Base-by-base conservation (phyloP, 1,140 invertebrate species). In the Bombus impatiens region DNA sequence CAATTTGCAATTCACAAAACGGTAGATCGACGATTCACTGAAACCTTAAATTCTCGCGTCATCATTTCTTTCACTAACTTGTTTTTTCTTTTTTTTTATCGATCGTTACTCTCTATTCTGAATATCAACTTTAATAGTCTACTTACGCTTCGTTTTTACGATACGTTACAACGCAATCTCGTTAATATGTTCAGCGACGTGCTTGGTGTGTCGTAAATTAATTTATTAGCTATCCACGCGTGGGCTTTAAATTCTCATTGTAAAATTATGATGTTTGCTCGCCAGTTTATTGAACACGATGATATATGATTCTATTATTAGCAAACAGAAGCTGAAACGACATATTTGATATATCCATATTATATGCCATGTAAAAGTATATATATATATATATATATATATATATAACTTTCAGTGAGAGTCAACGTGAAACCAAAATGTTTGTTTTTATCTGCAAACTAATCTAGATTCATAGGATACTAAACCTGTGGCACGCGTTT, bases 401-500 rank as follows among this genome's bases (percentile, higher is more conserved):
- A 18, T 57, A 12, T 12, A 32, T 32, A 32, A 28, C 10, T 59
- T 28, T 62, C 12, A 1, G 47, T 13, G 1, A 53, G 47, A 53
- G 18, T 22, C 18, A 53, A 53, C 47, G 18, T 53, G 40, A 57
- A 74, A 42, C n/a, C n/a, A 40, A 82, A 82, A 74, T 42, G 32
- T 74, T 35, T 76, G 37, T 37, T 75, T 53, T 67, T 67, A 75
- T 65, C 71, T 28, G 59, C 1, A 12, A n/a, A 65, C 28, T 76
- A 67, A 76, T 83, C 81, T 65, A 65, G 81, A 83, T 83, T 76
- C 74, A 76, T 76, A 44, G 72, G 42, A 75, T 72, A 83, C 76
- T 83, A 67, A 80, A 80, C 18, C 40, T n/a, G 71, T n/a, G 72
- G 57, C 42, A 67, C 44, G 81, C 13, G 62, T 35, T 57, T 65